These are phyloP conservation scores for Cremastobaeus sp. DNA, from an alignment of 2,888 invertebrate species.

Conservation along the genomic window DNA sequence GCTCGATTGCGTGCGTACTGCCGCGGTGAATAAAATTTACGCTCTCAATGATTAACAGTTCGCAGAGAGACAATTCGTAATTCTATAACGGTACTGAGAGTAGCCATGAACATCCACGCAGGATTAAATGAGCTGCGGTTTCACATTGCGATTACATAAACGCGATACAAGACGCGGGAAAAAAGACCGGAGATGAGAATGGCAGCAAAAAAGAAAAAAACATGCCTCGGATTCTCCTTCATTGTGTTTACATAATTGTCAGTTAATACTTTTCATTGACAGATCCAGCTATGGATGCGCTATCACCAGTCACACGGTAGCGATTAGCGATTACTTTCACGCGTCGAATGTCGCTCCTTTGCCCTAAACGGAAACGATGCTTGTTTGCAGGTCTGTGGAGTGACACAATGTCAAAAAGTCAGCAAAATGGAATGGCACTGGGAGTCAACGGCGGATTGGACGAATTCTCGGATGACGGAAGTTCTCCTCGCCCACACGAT, in stretches of 20 bases:
- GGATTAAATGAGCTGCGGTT: slow-evolving; percentile 20
- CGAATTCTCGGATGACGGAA: slow-evolving; percentile 92
- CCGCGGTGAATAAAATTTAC: slow-evolving; percentile 9
- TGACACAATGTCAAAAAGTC: slow-evolving; percentile 83
- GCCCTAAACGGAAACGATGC: no score
- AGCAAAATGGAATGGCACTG: slow-evolving; percentile 80
- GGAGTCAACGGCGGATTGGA: slow-evolving; percentile 82
- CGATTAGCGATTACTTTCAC: no score
- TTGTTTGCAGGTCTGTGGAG: slow-evolving; percentile 26
- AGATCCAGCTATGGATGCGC: no score
- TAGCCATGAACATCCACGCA: slow-evolving; percentile 29
- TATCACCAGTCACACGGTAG: no score
- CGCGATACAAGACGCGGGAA: neutral
- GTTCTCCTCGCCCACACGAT: slow-evolving; percentile 91
- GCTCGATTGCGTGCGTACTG: slow-evolving; percentile 20
- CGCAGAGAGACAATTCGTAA: slow-evolving; percentile 39
- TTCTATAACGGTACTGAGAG: slow-evolving; percentile 57
- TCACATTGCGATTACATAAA: slow-evolving; percentile 41
- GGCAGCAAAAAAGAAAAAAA: slow-evolving; percentile 3
- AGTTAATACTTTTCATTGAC: no score
- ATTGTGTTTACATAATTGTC: no score
- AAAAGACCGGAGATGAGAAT: no score
- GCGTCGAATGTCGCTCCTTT: no score
- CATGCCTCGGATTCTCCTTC: no score
- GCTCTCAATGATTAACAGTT: slow-evolving; percentile 42